phyloP scores from a whole-genome alignment of 37 sponge, comb jelly and placozoan genomes.

The Halisarca cf. caerulea region DNA sequence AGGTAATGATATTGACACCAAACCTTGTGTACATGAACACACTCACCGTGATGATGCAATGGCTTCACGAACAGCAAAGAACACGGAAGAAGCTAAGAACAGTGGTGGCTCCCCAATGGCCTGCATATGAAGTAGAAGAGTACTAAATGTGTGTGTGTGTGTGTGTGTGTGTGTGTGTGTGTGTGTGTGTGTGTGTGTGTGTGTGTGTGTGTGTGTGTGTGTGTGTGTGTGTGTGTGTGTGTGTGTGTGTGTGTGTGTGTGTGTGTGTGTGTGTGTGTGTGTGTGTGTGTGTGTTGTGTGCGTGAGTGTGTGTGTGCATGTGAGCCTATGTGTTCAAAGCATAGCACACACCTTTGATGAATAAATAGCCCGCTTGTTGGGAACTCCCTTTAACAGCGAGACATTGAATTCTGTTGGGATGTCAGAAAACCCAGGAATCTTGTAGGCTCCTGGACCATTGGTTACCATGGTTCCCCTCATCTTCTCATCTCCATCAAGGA shows the following conservation, averaged over 20 bases:
- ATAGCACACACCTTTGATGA: slow-evolving; percentile 79
- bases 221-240: not conserved
- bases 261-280: not conserved
- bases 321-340: not conserved
- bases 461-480: slow-evolving; percentile 59
- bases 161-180: not conserved
- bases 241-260: not conserved
- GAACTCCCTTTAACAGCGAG: slow-evolving; percentile 54
- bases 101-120: slow-evolving; percentile 93
- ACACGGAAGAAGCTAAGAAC: slow-evolving; percentile 80
- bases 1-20: no score
- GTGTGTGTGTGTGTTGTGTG: not conserved
- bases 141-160: not conserved
- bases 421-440: slow-evolving; percentile 77
- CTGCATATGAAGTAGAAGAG: slow-evolving; percentile 4
- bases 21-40: not conserved
- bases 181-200: not conserved
- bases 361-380: slow-evolving; percentile 75
- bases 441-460: slow-evolving; percentile 81
- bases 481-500: slow-evolving; percentile 44
- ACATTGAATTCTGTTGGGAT: slow-evolving; percentile 78
- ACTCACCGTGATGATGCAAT: slow-evolving; percentile 43
- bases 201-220: not conserved
- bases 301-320: not conserved
- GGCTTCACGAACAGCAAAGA: slow-evolving; percentile 87